A percentile compares a stretch with the other conserved stretches of the same genome.
These are phyloP conservation scores for Liopterus haemorrhoidalis DNA, from an alignment of 2,888 invertebrate species.

Conservation along the genomic window DNA sequence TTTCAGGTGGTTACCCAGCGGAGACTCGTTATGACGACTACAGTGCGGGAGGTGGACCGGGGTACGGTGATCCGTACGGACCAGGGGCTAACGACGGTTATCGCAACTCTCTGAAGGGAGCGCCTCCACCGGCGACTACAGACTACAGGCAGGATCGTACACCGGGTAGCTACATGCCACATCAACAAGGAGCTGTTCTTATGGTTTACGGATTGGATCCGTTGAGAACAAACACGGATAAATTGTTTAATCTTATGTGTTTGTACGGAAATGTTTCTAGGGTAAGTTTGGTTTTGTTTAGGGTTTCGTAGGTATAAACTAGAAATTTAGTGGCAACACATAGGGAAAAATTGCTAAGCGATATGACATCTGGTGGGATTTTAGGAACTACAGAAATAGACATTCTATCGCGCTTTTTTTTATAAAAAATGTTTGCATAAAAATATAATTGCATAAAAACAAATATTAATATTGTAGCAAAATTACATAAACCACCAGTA, in stretches of 20 bases:
- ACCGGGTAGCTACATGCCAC: conserved; percentile 33
- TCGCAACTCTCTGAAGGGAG: conserved; percentile 44
- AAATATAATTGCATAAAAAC: too few species aligned
- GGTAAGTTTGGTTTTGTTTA: conserved; percentile 54
- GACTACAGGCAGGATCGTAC: conserved; percentile 44
- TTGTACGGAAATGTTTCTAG: conserved; percentile 97
- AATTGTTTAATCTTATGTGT: conserved; percentile 96
- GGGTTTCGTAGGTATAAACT: too few species aligned
- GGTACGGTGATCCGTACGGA: conserved; percentile 41
- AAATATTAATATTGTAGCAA: too few species aligned
- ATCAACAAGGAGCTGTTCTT: conserved; percentile 81
- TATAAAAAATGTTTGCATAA: too few species aligned
- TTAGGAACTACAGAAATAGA: too few species aligned
- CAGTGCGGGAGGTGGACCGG: conserved; percentile 40
- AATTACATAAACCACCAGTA: too few species aligned
- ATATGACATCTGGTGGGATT: too few species aligned
- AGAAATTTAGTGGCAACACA: too few species aligned
- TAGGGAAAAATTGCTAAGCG: too few species aligned
- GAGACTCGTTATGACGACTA: conserved; percentile 45
- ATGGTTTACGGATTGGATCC: conserved; percentile 97
- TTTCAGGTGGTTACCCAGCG: conserved; percentile 18
- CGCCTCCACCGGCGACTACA: conserved; percentile 50
- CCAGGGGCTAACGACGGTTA: conserved; percentile 49
- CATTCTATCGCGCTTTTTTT: too few species aligned
- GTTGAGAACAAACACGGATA: conserved; percentile 89